phyloP scores from a whole-genome alignment of 2,113 vertebrate genomes.

The Myodes glareolus region DNA sequence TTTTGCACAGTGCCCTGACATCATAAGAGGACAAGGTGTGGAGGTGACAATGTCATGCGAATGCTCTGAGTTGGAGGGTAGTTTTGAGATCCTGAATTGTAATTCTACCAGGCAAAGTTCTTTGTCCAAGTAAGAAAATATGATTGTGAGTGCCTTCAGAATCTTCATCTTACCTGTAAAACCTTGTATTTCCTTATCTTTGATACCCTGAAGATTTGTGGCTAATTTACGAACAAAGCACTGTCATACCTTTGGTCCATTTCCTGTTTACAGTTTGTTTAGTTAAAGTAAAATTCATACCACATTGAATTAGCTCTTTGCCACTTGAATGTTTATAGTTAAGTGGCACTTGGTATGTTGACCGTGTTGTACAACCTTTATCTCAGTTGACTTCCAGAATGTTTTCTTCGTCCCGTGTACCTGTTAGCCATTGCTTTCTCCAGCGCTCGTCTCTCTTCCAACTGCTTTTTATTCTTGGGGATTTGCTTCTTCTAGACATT shows the following conservation, averaged over 20 bases:
- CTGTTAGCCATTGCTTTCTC: neutral
- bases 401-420: neutral
- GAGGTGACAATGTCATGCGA: no score
- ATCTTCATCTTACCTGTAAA: neutral
- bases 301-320: neutral
- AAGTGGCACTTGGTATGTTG: neutral
- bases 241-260: neutral
- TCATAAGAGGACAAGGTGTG: neutral
- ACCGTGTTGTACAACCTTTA: neutral
- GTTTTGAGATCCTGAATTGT: neutral
- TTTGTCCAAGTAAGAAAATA: neutral
- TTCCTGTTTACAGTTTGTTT: neutral
- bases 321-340: neutral
- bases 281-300: neutral
- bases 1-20: neutral
- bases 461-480: neutral
- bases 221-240: neutral
- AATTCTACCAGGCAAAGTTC: neutral
- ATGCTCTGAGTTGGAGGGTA: neutral
- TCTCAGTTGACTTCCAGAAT: neutral
- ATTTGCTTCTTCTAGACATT: neutral
- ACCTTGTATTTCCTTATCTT: neutral
- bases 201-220: neutral
- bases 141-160: neutral
- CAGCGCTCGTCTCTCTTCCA: rapidly evolving